These are phyloP conservation scores for Accipiter virgatus DNA, from an alignment of 2,113 vertebrate species.

Conservation along the genomic window DNA sequence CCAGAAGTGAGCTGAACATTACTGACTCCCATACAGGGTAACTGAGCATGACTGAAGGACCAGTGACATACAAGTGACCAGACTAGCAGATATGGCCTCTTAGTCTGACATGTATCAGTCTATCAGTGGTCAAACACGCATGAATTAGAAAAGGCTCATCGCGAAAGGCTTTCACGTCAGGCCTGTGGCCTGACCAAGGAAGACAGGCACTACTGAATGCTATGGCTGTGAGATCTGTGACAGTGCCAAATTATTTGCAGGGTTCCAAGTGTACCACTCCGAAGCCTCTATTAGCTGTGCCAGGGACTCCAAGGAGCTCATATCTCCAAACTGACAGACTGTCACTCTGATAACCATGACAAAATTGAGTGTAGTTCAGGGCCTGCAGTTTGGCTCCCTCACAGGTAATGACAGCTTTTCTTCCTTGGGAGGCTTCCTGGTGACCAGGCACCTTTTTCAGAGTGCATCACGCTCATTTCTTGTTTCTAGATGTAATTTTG, in stretches of 20 bases:
- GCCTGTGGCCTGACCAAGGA: neutral
- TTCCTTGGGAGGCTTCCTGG: neutral
- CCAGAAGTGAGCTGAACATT: neutral
- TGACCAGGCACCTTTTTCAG: neutral
- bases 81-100: neutral
- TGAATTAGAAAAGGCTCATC: neutral
- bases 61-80: neutral
- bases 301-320: neutral
- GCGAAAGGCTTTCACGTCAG: neutral
- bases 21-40: neutral
- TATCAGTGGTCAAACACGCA: neutral
- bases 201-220: neutral
- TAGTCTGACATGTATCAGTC: neutral
- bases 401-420: neutral
- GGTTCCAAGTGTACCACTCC: neutral
- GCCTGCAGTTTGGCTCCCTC: neutral
- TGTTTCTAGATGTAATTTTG: neutral
- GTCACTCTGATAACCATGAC: neutral
- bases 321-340: neutral
- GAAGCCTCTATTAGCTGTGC: neutral
- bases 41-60: neutral
- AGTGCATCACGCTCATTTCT: neutral
- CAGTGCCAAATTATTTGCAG: neutral
- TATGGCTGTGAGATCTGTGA: neutral
- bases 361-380: neutral